Conservation (phyloP, 2,888 invertebrate genomes). For the Imbricaverruca yamaguchii region DNA sequence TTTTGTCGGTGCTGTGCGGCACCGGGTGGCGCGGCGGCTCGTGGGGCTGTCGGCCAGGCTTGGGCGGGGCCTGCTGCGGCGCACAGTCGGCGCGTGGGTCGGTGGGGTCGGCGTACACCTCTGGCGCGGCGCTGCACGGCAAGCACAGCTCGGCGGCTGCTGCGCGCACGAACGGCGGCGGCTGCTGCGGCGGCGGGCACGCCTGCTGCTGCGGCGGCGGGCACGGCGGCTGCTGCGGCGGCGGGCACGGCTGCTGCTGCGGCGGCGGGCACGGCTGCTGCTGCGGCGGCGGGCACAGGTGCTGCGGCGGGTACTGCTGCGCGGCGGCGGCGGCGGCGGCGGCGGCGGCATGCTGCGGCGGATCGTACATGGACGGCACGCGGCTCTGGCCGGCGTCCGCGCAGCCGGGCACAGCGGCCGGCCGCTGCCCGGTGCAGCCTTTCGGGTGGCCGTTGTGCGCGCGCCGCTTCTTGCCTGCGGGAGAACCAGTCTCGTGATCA, state of each 20-base stretch:
- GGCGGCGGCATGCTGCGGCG: background rate
- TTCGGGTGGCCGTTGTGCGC: background rate
- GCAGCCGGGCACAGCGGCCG: background rate
- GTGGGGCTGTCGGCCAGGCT: background rate
- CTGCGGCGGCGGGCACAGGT: background rate
- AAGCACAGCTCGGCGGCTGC: background rate
- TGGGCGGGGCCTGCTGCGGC: background rate
- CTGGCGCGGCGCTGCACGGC: conserved; percentile 15
- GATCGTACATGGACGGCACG: conserved; percentile 18
- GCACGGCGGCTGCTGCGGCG: background rate
- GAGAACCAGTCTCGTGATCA: conserved; percentile 17
- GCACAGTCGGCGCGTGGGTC: conserved; percentile 1
- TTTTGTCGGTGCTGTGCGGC: background rate
- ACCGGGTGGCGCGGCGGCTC: background rate
- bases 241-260: background rate
- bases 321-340: background rate
- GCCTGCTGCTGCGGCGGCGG: background rate
- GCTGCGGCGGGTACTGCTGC: background rate
- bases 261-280: background rate
- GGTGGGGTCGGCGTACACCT: background rate
- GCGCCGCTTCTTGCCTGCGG: background rate
- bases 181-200: background rate
- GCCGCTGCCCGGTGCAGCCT: background rate
- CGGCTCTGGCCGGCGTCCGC: background rate
- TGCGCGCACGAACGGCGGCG: conserved; percentile 17